Evolutionary conservation across 2,797 vertebrate species (phyloP).

Genomic region (Schizothorax lantsangensis): DNA sequence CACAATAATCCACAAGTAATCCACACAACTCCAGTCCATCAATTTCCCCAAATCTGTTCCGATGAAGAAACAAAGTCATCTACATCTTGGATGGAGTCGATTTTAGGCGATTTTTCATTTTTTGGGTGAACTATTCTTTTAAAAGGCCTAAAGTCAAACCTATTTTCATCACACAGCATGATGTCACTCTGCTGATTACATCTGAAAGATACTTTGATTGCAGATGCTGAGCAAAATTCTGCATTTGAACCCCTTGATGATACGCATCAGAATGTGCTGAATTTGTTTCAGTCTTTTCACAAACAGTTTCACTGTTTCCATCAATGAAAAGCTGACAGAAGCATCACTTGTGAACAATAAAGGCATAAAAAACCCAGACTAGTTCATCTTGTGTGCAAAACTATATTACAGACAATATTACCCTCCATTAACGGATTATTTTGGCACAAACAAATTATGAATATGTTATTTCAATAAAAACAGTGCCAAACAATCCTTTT

Average conservation of each 20-base stretch:
- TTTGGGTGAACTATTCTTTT: not conserved
- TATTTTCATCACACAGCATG: slow-evolving; percentile 10
- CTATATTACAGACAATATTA: slow-evolving; percentile 39
- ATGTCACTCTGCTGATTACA: not conserved
- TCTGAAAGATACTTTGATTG: slow-evolving; percentile 24
- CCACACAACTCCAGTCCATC: not conserved
- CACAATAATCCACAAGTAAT: not conserved
- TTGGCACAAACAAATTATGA: slow-evolving; percentile 38
- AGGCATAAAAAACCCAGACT: not conserved
- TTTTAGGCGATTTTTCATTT: not conserved
- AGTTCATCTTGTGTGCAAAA: slow-evolving; percentile 16
- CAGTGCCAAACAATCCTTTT: not conserved
- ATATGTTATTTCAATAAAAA: slow-evolving; percentile 30
- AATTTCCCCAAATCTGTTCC: not conserved
- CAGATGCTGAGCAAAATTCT: not conserved
- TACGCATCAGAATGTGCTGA: not conserved
- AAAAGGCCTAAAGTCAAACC: slow-evolving; percentile 53
- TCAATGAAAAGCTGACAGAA: slow-evolving; percentile 9
- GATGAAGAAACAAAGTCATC: not conserved
- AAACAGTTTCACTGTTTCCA: not conserved
- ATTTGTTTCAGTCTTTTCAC: slow-evolving; percentile 17
- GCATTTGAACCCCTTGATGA: slow-evolving; percentile 7
- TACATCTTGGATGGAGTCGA: not conserved
- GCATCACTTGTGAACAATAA: slow-evolving; percentile 17
- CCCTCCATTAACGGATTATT: slow-evolving; percentile 42